Conservation (phyloP, 2,113 vertebrate genomes). For the Equus quagga region DNA sequence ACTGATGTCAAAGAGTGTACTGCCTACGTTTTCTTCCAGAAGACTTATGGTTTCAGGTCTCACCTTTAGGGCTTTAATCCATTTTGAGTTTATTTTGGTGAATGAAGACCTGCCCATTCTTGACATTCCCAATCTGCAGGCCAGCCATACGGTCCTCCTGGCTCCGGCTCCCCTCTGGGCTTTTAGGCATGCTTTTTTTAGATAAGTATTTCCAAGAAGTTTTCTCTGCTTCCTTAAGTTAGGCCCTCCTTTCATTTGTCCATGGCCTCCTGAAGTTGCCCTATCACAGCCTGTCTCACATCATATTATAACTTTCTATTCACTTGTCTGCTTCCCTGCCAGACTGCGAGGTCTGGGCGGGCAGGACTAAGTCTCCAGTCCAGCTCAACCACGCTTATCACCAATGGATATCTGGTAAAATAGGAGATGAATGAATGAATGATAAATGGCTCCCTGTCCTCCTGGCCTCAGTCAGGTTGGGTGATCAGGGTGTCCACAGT, state of each 20-base stretch:
- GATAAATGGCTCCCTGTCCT: not conserved
- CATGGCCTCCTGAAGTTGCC: not conserved
- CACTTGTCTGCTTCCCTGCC: not conserved
- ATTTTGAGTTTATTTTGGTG: too few relatives aligned
- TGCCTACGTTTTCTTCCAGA: too few relatives aligned
- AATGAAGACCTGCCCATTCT: too few relatives aligned
- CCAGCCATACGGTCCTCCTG: not conserved
- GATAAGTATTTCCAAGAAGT: not conserved
- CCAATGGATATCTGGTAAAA: not conserved
- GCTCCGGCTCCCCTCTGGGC: not conserved
- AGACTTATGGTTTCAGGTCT: too few relatives aligned
- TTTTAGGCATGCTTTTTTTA: not conserved
- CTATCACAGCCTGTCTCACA: not conserved
- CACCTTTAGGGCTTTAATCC: too few relatives aligned
- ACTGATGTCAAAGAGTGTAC: too few relatives aligned
- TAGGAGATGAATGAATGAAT: not conserved
- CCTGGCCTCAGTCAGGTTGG: not conserved
- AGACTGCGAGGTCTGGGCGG: not conserved
- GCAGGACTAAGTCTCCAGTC: not conserved
- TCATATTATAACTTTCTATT: not conserved
- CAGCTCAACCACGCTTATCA: not conserved
- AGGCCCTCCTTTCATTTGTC: not conserved
- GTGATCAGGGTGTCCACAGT: not conserved
- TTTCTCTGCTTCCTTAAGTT: not conserved
- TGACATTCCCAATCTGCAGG: not conserved